A percentile compares a stretch with the other conserved stretches of the same genome.
Evolutionary conservation across 2,797 vertebrate genomes (phyloP).

Genomic region (Notolepis coatsorum): DNA sequence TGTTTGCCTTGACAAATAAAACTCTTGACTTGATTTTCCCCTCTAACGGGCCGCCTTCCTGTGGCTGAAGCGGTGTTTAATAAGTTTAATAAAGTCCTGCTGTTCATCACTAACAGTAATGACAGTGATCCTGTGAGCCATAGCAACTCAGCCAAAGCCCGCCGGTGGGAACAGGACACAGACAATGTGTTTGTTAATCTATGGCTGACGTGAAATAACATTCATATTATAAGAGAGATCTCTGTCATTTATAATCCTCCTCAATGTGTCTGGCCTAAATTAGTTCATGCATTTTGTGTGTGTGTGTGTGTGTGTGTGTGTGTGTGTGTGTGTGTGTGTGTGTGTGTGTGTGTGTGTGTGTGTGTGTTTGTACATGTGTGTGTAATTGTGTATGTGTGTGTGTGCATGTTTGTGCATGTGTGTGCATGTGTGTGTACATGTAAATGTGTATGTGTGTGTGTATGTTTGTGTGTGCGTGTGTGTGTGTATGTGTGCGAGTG

Average conservation of each 20-base stretch:
- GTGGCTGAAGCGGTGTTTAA: too few species aligned
- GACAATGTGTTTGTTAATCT: not conserved
- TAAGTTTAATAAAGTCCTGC: not conserved
- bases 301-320: not conserved
- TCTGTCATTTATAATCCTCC: not conserved
- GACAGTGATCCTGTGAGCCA: too few species aligned
- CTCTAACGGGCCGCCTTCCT: too few species aligned
- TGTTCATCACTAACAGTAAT: not conserved
- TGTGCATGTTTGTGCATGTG: not conserved
- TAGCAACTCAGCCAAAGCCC: too few species aligned
- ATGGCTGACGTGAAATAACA: not conserved
- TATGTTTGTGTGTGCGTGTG: too few species aligned
- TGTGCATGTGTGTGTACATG: not conserved
- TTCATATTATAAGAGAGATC: not conserved
- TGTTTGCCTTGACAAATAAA: too few species aligned
- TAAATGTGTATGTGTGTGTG: too few species aligned
- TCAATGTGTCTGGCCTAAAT: too few species aligned
- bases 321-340: not conserved
- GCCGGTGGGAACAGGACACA: too few species aligned
- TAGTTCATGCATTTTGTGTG: too few species aligned
- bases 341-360: conserved; percentile 7
- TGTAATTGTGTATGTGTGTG: conserved; percentile 1
- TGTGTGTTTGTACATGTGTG: conserved; percentile 8
- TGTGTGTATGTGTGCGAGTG: too few species aligned
- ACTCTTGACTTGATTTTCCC: too few species aligned